A percentile compares a stretch with the other conserved stretches of the same genome.
Evolutionary conservation across 2,888 invertebrate genomes (phyloP).

Genomic region (Onchidella celtica): DNA sequence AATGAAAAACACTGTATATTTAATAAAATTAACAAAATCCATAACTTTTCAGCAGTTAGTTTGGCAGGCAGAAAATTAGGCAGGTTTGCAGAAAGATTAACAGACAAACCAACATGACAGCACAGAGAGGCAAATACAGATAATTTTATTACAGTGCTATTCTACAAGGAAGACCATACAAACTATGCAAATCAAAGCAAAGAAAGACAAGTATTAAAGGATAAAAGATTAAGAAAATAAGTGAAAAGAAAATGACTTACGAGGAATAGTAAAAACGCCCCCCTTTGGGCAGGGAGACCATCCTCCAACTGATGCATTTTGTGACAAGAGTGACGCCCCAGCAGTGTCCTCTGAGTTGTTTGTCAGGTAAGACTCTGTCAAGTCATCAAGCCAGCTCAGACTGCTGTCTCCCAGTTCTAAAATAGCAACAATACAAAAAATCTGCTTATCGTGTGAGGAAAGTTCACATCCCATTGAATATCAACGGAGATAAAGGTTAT

Average conservation of each 20-base stretch:
- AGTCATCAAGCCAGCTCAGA: conserved; percentile 42
- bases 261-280: conserved; percentile 3
- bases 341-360: background rate
- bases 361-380: conserved; percentile 22
- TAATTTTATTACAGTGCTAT: background rate
- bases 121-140: background rate
- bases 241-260: background rate
- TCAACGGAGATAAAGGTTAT: background rate
- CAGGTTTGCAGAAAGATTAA: background rate
- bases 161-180: background rate
- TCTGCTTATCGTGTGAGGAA: too few relatives aligned
- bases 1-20: background rate
- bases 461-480: too few relatives aligned
- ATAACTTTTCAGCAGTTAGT: too few relatives aligned
- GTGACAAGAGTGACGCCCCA: background rate
- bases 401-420: conserved; percentile 29
- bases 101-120: background rate
- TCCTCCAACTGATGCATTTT: background rate
- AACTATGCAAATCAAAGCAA: background rate
- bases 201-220: background rate
- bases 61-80: too few relatives aligned
- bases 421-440: background rate
- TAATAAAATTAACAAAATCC: background rate
- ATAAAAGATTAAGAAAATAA: background rate
- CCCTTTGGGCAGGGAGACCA: conserved; percentile 47